A percentile compares a stretch with the other conserved stretches of the same genome.
phyloP scores from a whole-genome alignment of 1,140 invertebrate species.

The Nasonia longicornis region DNA sequence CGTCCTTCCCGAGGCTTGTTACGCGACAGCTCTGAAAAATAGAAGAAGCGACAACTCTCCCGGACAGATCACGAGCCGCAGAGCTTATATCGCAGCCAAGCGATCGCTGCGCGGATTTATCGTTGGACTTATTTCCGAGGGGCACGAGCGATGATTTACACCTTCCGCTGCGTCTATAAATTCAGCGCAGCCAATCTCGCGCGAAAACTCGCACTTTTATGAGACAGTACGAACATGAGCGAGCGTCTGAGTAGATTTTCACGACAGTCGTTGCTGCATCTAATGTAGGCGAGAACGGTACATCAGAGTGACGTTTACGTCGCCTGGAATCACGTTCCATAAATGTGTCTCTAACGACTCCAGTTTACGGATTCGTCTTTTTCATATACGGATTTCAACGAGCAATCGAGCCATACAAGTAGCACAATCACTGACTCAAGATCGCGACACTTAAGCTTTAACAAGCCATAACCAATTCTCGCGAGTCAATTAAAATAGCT shows the following conservation, averaged over 20 bases:
- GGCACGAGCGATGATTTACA: neutral
- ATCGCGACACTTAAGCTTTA: neutral
- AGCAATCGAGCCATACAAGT: too few species aligned
- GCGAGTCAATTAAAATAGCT: neutral
- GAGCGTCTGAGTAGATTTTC: neutral
- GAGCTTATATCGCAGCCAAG: neutral
- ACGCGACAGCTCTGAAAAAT: neutral
- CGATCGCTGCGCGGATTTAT: neutral
- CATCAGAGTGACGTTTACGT: neutral
- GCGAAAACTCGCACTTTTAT: neutral
- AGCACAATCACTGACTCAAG: neutral
- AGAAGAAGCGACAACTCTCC: neutral
- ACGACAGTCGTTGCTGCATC: neutral
- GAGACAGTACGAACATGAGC: neutral
- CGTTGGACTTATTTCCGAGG: neutral
- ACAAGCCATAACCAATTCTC: neutral
- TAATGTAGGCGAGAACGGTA: neutral
- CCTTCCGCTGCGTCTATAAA: conserved; percentile 12
- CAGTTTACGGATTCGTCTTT: neutral
- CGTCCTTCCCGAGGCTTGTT: neutral
- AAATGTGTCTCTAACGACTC: neutral
- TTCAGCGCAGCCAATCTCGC: neutral
- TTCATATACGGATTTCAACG: too few species aligned
- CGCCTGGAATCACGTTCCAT: neutral
- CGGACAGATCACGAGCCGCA: neutral